A percentile compares a stretch with the other conserved stretches of the same genome.
Evolutionary conservation across 2,888 invertebrate genomes (phyloP).

Genomic region (Ormyrus thymus): DNA sequence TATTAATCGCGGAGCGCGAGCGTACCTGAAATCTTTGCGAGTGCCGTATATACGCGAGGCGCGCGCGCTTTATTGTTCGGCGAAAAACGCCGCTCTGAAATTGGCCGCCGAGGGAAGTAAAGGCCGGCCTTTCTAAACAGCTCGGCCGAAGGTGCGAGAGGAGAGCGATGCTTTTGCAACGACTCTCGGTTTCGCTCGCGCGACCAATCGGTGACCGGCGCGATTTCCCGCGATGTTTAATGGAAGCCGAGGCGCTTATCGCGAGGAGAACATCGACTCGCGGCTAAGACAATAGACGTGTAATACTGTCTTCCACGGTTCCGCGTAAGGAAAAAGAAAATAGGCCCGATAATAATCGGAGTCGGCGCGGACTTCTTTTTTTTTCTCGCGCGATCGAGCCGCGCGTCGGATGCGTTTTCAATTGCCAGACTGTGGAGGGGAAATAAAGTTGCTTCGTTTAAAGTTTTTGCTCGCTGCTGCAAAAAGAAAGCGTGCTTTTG

Average conservation of each 20-base stretch:
- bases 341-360: background rate
- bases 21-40: constrained; percentile 6
- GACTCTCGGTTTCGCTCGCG: background rate
- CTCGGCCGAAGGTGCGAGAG: too few relatives aligned
- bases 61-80: too few relatives aligned
- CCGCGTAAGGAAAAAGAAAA: constrained; percentile 17
- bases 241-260: constrained; percentile 23
- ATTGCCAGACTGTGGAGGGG: too few relatives aligned
- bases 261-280: constrained; percentile 2
- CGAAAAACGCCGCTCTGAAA: too few relatives aligned
- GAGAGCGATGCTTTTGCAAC: background rate
- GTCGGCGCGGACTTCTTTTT: background rate
- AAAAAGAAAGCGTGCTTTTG: background rate
- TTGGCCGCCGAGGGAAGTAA: too few relatives aligned
- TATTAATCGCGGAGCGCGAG: constrained; percentile 17
- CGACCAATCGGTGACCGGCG: background rate
- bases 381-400: too few relatives aligned
- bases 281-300: constrained; percentile 17
- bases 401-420: too few relatives aligned
- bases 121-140: too few relatives aligned
- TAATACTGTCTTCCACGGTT: constrained; percentile 8
- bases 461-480: background rate
- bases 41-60: background rate
- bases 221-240: constrained; percentile 17
- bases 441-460: background rate